Evolutionary conservation across 2,113 vertebrate genomes (phyloP), one percentile per base, ranked within the genome.

Genomic region (Pteronura brasiliensis): DNA sequence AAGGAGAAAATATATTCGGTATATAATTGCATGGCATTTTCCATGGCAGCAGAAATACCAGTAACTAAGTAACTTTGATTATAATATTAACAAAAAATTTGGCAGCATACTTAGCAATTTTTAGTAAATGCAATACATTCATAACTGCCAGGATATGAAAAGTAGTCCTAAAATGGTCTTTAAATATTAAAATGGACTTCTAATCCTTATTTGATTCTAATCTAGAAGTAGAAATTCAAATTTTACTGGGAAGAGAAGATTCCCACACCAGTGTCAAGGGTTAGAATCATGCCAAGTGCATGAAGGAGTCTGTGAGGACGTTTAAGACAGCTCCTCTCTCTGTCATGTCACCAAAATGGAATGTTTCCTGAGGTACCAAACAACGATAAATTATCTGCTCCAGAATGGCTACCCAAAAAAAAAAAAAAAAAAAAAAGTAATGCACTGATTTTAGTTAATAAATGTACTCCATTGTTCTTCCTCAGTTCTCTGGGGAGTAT

Each of bases 61-160:
- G 8, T 88, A 86, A 65, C 65, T 80, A 81, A 71, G 76, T 21
- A 90, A 6, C 63, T 92, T 76, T 89, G 63, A 92, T 88, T 90
- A 90, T 86, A 88, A 72, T 81, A 90, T 90, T 97, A 90, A 76
- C 29, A 86, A 97, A 96, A 47, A 63, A 4, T 17, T 52, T 92
- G 88, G 42, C 76, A 96, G 63, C 0, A 31, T 10, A 61, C 25
- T 89, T 79, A 87, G 17, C 20, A 80, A 90, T 63, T 76, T 95
- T 96, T 59, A 80, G 42, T 65, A 52, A 47, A 71, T 25, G 44
- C n/a, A 83, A 92, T 47, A 44, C 2, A 61, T 42, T 90, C 20
- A 67, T 63, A 97, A 80, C 42, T 44, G 29, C 47, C 23, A 76
- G 52, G 82, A 36, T 80, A 55, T 1, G 27, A 34, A n/a, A 67